Evolutionary conservation across 2,888 invertebrate genomes (phyloP).

Genomic region (Exocentrus adspersus): DNA sequence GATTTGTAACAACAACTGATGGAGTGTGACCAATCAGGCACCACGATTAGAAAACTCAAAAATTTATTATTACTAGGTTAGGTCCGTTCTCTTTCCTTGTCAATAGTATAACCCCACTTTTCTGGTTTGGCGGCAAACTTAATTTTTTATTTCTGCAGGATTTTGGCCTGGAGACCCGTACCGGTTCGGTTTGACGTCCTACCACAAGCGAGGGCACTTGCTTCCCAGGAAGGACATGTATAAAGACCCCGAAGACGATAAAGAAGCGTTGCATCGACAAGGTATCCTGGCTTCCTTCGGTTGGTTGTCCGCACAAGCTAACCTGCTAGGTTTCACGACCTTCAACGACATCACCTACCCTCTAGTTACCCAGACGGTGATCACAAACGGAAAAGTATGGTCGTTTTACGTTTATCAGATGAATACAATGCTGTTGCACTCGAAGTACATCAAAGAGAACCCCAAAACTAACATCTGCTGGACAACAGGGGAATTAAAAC

Average conservation of each 20-base stretch:
- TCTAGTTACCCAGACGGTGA: slow-evolving; percentile 84
- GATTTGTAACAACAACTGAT: no score
- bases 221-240: slow-evolving; percentile 60
- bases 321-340: slow-evolving; percentile 88
- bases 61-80: no score
- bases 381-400: slow-evolving; percentile 89
- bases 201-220: slow-evolving; percentile 74
- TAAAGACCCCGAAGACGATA: slow-evolving; percentile 67
- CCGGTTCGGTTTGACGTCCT: slow-evolving; percentile 83
- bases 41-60: no score
- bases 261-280: slow-evolving; percentile 76
- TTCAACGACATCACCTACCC: slow-evolving; percentile 93
- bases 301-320: slow-evolving; percentile 83
- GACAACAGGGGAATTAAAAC: slow-evolving; percentile 74
- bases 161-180: slow-evolving; percentile 85
- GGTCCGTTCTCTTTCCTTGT: no score
- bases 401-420: slow-evolving; percentile 91
- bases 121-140: no score
- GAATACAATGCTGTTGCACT: slow-evolving; percentile 81
- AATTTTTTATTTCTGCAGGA: slow-evolving; percentile 63
- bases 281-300: slow-evolving; percentile 83
- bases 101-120: no score
- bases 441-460: slow-evolving; percentile 72
- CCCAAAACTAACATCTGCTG: slow-evolving; percentile 83
- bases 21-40: no score